Evolutionary conservation across 2,113 vertebrate species (phyloP).

Genomic region (Bettongia penicillata): DNA sequence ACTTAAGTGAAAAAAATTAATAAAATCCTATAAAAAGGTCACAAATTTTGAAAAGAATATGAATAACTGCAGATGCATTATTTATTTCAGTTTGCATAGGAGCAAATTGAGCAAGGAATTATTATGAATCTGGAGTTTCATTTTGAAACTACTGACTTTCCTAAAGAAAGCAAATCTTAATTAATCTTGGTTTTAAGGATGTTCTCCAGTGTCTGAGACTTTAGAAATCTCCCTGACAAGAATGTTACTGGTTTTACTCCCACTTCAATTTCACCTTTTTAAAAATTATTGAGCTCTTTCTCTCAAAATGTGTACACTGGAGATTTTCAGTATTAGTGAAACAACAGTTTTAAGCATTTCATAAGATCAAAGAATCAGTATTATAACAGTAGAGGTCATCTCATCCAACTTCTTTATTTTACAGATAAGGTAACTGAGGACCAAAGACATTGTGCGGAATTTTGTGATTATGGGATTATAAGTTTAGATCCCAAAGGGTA

Average conservation of each 20-base stretch:
- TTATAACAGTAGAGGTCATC: no score
- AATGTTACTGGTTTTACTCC: not conserved
- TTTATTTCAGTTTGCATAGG: not conserved
- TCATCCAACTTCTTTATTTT: no score
- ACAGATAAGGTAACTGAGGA: no score
- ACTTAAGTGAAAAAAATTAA: not conserved
- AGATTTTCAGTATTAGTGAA: no score
- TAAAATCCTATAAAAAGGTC: not conserved
- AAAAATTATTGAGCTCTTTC: no score
- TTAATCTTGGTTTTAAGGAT: not conserved
- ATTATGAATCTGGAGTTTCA: not conserved
- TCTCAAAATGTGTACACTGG: no score
- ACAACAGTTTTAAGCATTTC: no score
- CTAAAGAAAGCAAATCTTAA: not conserved
- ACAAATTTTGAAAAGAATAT: not conserved
- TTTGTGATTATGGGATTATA: no score
- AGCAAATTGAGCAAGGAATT: not conserved
- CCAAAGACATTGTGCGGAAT: no score
- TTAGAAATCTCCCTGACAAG: not conserved
- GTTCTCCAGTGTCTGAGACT: not conserved
- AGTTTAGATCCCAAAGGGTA: no score
- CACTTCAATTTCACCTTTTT: not conserved
- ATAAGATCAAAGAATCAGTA: no score
- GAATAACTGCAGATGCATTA: not conserved
- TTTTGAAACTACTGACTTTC: not conserved